These are phyloP conservation scores for Paramacrobiotus metropolitanus DNA, from an alignment of 1,140 invertebrate genomes.

Conservation along the genomic window DNA sequence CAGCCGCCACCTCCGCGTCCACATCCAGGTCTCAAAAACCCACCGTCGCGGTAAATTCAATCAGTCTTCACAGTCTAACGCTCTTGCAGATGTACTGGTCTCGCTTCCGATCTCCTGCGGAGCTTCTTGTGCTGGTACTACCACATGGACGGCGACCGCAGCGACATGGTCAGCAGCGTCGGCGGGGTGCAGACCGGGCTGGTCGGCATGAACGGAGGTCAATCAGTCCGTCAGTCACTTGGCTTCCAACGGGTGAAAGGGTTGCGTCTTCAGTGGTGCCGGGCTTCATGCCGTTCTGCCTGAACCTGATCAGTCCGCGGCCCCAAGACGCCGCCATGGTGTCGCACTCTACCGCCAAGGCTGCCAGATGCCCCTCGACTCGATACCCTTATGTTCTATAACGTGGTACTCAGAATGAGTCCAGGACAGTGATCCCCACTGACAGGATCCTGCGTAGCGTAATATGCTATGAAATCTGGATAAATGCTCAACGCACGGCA, in stretches of 20 bases:
- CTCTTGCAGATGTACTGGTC: not conserved
- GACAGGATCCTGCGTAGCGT: too few species aligned
- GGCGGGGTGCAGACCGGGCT: too few species aligned
- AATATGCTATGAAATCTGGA: too few species aligned
- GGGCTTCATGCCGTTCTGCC: not conserved
- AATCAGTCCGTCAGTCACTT: too few species aligned
- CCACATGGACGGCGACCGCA: not conserved
- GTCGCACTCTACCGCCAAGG: not conserved
- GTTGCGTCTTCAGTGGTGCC: not conserved
- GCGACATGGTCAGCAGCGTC: not conserved
- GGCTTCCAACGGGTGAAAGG: not conserved
- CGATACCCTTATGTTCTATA: not conserved
- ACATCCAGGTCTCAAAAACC: not conserved
- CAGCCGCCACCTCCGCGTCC: conserved; percentile 28
- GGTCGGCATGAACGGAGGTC: too few species aligned
- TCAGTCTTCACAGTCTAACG: not conserved
- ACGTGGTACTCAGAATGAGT: too few species aligned
- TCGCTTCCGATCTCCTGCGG: not conserved
- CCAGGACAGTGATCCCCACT: too few species aligned
- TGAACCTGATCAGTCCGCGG: not conserved
- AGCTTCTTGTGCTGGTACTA: not conserved
- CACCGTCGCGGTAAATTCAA: not conserved
- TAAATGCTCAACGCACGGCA: too few species aligned
- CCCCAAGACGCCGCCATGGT: not conserved
- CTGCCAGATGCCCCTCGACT: not conserved